These are phyloP conservation scores for Prunella himalayana DNA, from an alignment of 2,113 vertebrate species.

Conservation along the genomic window DNA sequence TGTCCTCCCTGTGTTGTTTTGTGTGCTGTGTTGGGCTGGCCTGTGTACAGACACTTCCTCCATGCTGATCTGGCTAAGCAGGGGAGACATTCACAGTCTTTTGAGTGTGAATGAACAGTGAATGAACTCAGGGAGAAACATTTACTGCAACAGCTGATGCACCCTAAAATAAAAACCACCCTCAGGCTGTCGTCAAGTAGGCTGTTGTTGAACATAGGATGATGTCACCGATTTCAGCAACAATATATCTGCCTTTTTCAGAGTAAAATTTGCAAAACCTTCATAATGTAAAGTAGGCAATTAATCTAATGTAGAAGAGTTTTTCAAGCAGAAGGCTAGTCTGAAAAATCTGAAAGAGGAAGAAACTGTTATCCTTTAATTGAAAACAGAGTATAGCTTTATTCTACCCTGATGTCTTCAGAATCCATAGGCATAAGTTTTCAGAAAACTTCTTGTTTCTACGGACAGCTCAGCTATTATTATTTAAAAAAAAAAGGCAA, in stretches of 20 bases:
- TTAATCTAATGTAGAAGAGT: not conserved
- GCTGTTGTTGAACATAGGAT: not conserved
- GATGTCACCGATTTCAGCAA: not conserved
- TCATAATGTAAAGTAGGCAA: accelerated
- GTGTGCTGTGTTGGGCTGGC: accelerated
- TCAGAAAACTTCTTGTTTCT: not conserved
- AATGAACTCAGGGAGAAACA: not conserved
- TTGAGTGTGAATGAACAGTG: not conserved
- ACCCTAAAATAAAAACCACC: not conserved
- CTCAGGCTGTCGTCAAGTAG: not conserved
- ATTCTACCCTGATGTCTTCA: not conserved
- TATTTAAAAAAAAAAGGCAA: not conserved
- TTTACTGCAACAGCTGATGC: not conserved
- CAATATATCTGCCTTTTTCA: not conserved
- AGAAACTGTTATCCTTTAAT: not conserved
- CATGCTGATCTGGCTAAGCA: not conserved
- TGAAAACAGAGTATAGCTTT: not conserved
- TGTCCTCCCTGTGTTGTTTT: not conserved
- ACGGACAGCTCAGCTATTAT: not conserved
- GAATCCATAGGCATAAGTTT: not conserved
- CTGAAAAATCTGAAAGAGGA: not conserved
- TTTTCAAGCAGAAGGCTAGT: not conserved
- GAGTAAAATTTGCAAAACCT: not conserved
- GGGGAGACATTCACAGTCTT: not conserved
- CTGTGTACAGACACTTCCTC: too few species aligned